Base-by-base conservation (phyloP, 2,888 invertebrate genomes). In the Lissocephala sabroskyi region DNA sequence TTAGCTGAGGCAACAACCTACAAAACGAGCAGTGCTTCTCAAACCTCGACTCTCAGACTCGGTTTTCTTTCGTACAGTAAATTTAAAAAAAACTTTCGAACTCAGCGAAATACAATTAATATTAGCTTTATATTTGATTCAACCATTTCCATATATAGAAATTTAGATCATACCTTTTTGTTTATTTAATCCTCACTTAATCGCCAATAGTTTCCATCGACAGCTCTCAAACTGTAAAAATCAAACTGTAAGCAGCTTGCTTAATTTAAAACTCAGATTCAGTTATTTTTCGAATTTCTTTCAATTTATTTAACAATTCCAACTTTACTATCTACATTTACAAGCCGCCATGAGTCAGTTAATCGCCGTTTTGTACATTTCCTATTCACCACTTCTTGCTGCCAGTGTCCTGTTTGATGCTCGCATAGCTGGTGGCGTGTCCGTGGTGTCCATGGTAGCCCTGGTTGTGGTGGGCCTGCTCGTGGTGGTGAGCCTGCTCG, bases 341-440 rank as follows among this genome's bases (percentile, higher is more conserved):
- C 35, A 35, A 35, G 11, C 30, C 13, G 30, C 30, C 30, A 32
- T 13, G 3, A 6, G 13, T 36, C 33, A 36, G 19, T 41, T 33
- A 1, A 14, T 17, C 4, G 17, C 5, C 2, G n/a, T n/a, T n/a
- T n/a, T n/a, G n/a, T n/a, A n/a, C n/a, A n/a, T n/a, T n/a, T 29
- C 19, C 3, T n/a, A 48, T 42, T 11, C 55, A 68, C 62, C 65
- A 55, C 48, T 32, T 32, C 13, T 40, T 40, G 40, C 57, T 57
- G 45, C 18, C 39, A 0, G 58, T 68, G 9, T 73, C 68, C 47
- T 78, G 82, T 14, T 82, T 79, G 10, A 82, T 55, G 17, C 79
- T 66, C 14, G 55, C 68, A 53, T 82, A 82, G 50, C 79, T 82
- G 46, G 56, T 76, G 41, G 81, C 79, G 32, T 67, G 59, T 2